Evolutionary conservation across 1,140 invertebrate species (phyloP), one percentile per base, ranked within the genome.

Genomic region (Drosophila suzukii): DNA sequence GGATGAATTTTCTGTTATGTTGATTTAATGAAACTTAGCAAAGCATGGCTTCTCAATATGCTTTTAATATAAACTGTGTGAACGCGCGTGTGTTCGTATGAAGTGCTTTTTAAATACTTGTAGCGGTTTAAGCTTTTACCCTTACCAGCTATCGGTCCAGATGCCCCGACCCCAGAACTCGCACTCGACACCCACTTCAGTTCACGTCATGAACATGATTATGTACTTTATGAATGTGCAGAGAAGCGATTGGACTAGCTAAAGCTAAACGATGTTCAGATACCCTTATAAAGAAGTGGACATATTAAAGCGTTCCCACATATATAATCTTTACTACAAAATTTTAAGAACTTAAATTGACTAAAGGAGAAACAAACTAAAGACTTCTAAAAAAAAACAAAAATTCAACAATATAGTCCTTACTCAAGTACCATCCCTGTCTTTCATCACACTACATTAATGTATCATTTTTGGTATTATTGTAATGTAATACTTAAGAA

Each of bases 141-240:
- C 73, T 65, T 54, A 63, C 56, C 79, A 82, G 55, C 59, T 57
- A 41, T 43, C 27, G 46, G n/a, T 15, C 10, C 36, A 46, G 24
- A 46, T 58, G 44, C 51, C 57, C 43, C 61, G 13, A 38, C 41
- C 38, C 36, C 66, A 49, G 46, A 49, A 60, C 67, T 55, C 72
- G 50, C 58, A 55, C 50, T 47, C 61, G 43, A 60, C 55, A 83
- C 44, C 83, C 78, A 88, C 83, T 88, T 88, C 62, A 88, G 71
- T 63, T 70, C 83, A 86, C 83, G 83, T 86, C 83, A 86, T 86
- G 83, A 86, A 86, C 83, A 86, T 82, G 83, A 86, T 86, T 86
- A 88, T 88, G 83, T 82, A 86, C 83, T 86, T 86, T 86, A 86
- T 86, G 79, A 88, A 88, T 86, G 83, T 88, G 83, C 75, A 82